phyloP scores from a whole-genome alignment of 2,888 invertebrate species.

The Allygus modestus region DNA sequence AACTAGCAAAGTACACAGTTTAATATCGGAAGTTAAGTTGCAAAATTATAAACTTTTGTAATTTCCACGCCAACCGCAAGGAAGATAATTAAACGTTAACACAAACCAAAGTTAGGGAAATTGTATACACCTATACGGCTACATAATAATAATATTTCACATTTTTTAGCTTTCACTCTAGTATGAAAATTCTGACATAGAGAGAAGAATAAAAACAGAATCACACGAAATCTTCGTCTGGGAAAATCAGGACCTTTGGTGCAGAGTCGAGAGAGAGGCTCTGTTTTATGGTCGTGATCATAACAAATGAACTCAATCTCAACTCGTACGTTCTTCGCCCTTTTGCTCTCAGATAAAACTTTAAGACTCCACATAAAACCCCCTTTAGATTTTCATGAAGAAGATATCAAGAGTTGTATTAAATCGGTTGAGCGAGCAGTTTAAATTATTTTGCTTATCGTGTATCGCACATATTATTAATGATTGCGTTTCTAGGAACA shows the following conservation, averaged over 20 bases:
- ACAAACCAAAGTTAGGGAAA: too few relatives aligned
- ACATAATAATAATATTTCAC: too few relatives aligned
- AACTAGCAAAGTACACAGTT: too few relatives aligned
- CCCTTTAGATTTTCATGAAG: conserved; percentile 8
- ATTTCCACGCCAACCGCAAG: too few relatives aligned
- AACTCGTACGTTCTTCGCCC: conserved; percentile 53
- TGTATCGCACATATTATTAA: too few relatives aligned
- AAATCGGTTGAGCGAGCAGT: not conserved
- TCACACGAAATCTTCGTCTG: not conserved
- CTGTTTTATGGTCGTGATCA: conserved; percentile 54
- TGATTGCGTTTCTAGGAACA: too few relatives aligned
- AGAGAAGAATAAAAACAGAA: conserved; percentile 6
- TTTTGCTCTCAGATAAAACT: conserved; percentile 51
- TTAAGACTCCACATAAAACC: conserved; percentile 55
- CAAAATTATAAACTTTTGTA: too few relatives aligned
- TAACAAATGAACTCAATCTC: conserved; percentile 58
- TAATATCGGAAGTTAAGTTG: too few relatives aligned
- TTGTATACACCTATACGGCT: too few relatives aligned
- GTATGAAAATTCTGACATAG: not conserved
- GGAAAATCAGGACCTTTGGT: conserved; percentile 23
- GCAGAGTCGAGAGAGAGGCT: conserved; percentile 24
- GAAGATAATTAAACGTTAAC: too few relatives aligned
- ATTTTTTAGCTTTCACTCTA: too few relatives aligned
- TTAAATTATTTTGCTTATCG: too few relatives aligned
- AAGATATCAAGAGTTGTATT: conserved; percentile 17